Percentiles rank a stretch among this genome's conserved stretches.
These are phyloP conservation scores for Caenorhabditis macrosperma DNA, from an alignment of 2,888 invertebrate species.

Conservation along the genomic window DNA sequence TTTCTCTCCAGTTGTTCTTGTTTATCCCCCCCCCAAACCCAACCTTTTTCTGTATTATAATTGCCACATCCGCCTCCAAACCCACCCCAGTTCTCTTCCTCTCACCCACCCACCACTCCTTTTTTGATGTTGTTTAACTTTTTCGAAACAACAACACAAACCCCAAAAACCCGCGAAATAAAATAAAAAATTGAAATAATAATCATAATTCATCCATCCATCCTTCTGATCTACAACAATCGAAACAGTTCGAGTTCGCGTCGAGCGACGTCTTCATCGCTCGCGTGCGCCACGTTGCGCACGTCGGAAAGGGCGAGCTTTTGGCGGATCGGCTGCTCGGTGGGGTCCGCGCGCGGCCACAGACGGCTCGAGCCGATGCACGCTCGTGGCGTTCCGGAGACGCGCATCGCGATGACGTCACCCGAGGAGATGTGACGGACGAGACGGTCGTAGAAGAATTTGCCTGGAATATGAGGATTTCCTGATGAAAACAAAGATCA, in stretches of 20 bases:
- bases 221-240: constrained; percentile 12
- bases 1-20: background rate
- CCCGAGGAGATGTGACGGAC: constrained; percentile 69
- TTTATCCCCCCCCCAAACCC: constrained; percentile 10
- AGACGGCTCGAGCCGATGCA: constrained; percentile 63
- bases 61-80: too few species aligned
- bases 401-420: constrained; percentile 68
- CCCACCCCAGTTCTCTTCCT: background rate
- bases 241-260: constrained; percentile 36
- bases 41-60: constrained; percentile 32
- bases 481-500: too few species aligned
- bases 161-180: too few species aligned
- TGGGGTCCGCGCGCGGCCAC: constrained; percentile 51
- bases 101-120: too few species aligned
- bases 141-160: too few species aligned
- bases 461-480: constrained; percentile 59
- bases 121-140: too few species aligned
- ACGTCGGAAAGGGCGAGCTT: constrained; percentile 93
- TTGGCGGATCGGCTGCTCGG: constrained; percentile 85
- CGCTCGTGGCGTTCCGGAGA: constrained; percentile 58
- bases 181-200: constrained; percentile 35
- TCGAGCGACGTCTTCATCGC: constrained; percentile 49
- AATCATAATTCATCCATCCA: background rate
- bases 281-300: constrained; percentile 89
- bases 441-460: constrained; percentile 74